Base-by-base conservation (phyloP, 2,888 invertebrate genomes). In the Spodoptera littoralis region DNA sequence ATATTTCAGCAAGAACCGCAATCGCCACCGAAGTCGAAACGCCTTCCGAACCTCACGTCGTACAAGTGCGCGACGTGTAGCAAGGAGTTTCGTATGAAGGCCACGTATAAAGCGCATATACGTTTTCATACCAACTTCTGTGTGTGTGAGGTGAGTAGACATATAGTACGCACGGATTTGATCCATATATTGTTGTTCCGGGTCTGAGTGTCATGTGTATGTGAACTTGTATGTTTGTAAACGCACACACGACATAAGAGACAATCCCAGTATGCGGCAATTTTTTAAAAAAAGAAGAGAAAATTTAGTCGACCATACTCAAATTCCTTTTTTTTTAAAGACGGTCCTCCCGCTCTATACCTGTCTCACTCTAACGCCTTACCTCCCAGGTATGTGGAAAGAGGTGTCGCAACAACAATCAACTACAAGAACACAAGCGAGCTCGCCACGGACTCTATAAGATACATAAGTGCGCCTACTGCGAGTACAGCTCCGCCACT, bases 391-490 rank as follows among this genome's bases (percentile, higher is more conserved):
- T 91, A 0, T 94, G 94, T 65, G 94, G 94, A 52, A 94, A 93
- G 54, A 84, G 93, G 0, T 94, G 94, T 24, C 82, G 93, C 2
- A 93, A 93, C 80, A 90, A 93, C 82, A 92, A 91, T 53, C 92
- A 93, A 59, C 72, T 94, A 0, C 92, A 93, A 8, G 92, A 93
- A 27, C 94, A 94, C 83, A 94, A 93, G 76, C 78, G 93, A 0
- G 94, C 94, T 0, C 75, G 90, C 0, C 94, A 94, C 80, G 94
- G 93, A 0, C 83, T 93, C 5, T 91, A 90, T 36, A 77, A 86
- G 22, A 92, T 92, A 50, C 94, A 94, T 80, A 93, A 90, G 74
- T 94, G 94, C 13, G 89, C 91, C 0, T 93, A 91, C 75, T 94
- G 94, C 72, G 93, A 93, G 4, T 94, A 94, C 73, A 90, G 89